Evolutionary conservation across 2,888 invertebrate genomes (phyloP), one percentile per base, ranked within the genome.

Genomic region (Caprella mutica): DNA sequence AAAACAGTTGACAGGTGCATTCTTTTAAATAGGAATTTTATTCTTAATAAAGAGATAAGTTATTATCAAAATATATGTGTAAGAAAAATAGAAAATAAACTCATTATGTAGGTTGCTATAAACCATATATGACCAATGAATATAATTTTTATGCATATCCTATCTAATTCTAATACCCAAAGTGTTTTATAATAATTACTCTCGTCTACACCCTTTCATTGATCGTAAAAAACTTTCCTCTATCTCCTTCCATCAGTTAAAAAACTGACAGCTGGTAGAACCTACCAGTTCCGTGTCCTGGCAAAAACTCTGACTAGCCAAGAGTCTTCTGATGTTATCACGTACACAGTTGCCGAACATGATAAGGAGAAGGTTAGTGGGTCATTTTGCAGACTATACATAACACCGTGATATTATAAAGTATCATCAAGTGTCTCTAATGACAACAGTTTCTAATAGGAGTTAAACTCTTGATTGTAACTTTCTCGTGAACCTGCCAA

Each of bases 271-370:
- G 89, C 89, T 68, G 90, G 89, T 56, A 82, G 87, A 69, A 89
- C 88, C 61, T 91, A 91, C 77, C 85, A 88, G 78, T 91, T 93
- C 78, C 81, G 89, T 71, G 88, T 93, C 70, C 77, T 87, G 72
- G 89, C 91, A 65, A 85, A 88, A 76, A 87, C 90, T 50, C 80
- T 85, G 69, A 85, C 83, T 69, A 87, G 84, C 73, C 87, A 84
- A 76, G 86, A 89, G 72, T 84, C 82, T 70, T 90, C 89, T 66
- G 89, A 90, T 66, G 85, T 85, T 75, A 83, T 89, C 69, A 86
- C 85, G 76, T 91, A 85, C 76, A 81, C 86, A 38, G 88, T 91
- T 69, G 90, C 90, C 67, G 88, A 88, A 66, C 80, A 89, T 65
- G 89, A 90, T 68, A 90, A 90, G 75, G 89, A 90, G 78, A 90